A percentile compares a stretch with the other conserved stretches of the same genome.
Evolutionary conservation across 2,113 vertebrate species (phyloP).

Genomic region (Campylorhamphus procurvoides): DNA sequence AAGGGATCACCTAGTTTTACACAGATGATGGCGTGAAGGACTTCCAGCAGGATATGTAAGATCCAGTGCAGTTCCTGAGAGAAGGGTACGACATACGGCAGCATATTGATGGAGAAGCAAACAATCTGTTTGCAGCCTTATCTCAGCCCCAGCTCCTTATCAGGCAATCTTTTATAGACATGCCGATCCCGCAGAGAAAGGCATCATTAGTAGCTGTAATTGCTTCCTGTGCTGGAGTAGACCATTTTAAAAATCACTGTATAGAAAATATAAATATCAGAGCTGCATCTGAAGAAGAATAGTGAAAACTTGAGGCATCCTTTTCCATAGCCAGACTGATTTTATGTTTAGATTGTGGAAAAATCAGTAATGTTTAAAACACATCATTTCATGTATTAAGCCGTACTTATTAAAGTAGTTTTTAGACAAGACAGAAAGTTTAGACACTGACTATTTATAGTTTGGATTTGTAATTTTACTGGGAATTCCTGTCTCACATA

Average conservation of each 20-base stretch:
- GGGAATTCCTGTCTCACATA: not conserved
- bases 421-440: not conserved
- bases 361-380: not conserved
- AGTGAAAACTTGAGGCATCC: not conserved
- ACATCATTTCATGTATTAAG: not conserved
- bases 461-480: not conserved
- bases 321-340: not conserved
- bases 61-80: not conserved
- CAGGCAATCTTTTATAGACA: not conserved
- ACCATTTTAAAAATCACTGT: not conserved
- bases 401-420: not conserved
- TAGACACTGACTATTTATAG: not conserved
- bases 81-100: not conserved
- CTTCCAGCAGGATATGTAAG: not conserved
- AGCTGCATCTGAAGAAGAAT: not conserved
- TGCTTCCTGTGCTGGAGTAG: not conserved
- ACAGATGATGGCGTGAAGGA: not conserved
- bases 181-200: not conserved
- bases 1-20: not conserved
- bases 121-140: not conserved
- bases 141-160: constrained; percentile 8
- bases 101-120: not conserved
- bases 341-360: not conserved
- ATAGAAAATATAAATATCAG: not conserved
- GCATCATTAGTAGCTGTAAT: constrained; percentile 14